Conservation (phyloP, 2,113 vertebrate genomes). For the Mionectes macconnelli region DNA sequence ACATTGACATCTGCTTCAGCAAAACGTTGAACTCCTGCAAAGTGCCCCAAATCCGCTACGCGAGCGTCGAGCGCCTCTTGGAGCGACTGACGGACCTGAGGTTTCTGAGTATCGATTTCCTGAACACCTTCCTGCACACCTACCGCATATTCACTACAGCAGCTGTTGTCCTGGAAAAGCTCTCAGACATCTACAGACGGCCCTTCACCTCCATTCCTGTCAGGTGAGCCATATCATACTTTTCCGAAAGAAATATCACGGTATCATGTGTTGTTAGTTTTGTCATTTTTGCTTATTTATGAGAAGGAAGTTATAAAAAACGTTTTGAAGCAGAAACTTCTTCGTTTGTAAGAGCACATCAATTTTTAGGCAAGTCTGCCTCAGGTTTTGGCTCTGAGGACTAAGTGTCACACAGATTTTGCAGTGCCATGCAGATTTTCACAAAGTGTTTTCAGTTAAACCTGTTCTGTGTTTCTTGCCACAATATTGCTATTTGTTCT, state of each 20-base stretch:
- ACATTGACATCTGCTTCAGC: conserved; percentile 98
- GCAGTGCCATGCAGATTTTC: not conserved
- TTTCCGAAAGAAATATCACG: rapidly evolving
- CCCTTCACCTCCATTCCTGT: conserved; percentile 96
- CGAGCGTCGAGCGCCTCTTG: conserved; percentile 92
- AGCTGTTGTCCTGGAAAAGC: conserved; percentile 90
- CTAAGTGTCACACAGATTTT: not conserved
- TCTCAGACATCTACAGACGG: conserved; percentile 94
- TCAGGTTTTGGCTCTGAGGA: not conserved
- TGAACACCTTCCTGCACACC: conserved; percentile 98
- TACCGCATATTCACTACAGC: conserved; percentile 96
- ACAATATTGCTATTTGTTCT: not conserved
- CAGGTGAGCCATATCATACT: conserved; percentile 69
- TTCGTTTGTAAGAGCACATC: rapidly evolving
- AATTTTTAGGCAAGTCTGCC: not conserved
- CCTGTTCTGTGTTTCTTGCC: not conserved
- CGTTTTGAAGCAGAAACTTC: not conserved
- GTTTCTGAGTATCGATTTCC: conserved; percentile 98
- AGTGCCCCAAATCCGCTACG: conserved; percentile 97
- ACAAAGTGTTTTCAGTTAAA: not conserved
- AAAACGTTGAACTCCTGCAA: conserved; percentile 99
- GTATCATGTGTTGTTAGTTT: rapidly evolving
- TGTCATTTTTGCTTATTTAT: not conserved
- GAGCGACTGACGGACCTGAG: conserved; percentile 95
- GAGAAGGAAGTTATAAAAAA: not conserved